These are phyloP conservation scores for Pyxicephalus adspersus DNA, from an alignment of 2,113 vertebrate genomes.

Conservation along the genomic window DNA sequence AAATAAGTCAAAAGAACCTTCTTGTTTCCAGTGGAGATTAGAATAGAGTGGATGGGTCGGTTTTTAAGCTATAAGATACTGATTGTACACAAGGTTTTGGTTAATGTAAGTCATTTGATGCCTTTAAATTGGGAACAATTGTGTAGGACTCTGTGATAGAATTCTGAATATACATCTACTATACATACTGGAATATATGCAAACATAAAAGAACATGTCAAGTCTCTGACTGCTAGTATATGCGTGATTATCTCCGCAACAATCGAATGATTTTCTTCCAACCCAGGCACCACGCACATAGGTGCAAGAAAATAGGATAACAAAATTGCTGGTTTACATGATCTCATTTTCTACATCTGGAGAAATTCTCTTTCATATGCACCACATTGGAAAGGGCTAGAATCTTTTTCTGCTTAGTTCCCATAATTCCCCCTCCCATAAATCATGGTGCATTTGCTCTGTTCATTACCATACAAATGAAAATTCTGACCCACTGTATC, in stretches of 20 bases:
- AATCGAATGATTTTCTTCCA: constrained; percentile 14
- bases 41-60: too few relatives aligned
- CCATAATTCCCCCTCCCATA: constrained; percentile 14
- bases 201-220: too few relatives aligned
- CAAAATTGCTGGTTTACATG: background rate
- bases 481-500: constrained; percentile 34
- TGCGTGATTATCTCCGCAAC: background rate
- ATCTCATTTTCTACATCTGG: background rate
- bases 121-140: too few relatives aligned
- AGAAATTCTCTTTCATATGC: constrained; percentile 12
- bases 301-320: background rate
- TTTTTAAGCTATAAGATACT: too few relatives aligned
- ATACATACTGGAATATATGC: too few relatives aligned
- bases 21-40: too few relatives aligned
- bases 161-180: too few relatives aligned
- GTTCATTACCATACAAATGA: constrained; percentile 53
- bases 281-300: background rate
- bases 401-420: background rate
- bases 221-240: too few relatives aligned
- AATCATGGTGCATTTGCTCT: constrained; percentile 18
- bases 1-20: too few relatives aligned
- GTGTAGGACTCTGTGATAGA: too few relatives aligned
- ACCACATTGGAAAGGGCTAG: constrained; percentile 8
- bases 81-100: too few relatives aligned
- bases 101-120: too few relatives aligned